A percentile compares a stretch with the other conserved stretches of the same genome.
Conservation (phyloP, 2,113 vertebrate genomes). For the Andinoacara biseriatus region DNA sequence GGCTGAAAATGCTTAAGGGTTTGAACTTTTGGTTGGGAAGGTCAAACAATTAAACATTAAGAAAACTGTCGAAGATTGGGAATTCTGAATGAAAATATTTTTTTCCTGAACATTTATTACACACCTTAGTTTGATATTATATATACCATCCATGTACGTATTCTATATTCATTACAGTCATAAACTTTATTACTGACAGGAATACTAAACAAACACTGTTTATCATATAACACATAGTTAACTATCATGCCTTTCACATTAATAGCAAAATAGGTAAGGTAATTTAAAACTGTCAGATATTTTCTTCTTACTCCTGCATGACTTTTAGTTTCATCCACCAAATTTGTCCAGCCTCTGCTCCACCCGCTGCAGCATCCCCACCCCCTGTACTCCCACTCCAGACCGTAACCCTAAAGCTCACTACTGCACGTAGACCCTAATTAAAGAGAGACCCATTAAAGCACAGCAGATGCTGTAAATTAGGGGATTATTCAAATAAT, state of each 20-base stretch:
- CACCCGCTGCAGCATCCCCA: conserved; percentile 31
- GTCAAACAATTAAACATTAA: too few species aligned
- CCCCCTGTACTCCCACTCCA: conserved; percentile 38
- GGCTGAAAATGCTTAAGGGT: too few species aligned
- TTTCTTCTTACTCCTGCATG: neutral
- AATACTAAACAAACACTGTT: too few species aligned
- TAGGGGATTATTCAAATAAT: conserved; percentile 81
- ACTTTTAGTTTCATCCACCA: conserved; percentile 10
- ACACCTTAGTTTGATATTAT: neutral
- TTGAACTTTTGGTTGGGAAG: too few species aligned
- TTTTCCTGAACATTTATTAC: neutral
- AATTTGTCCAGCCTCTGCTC: neutral
- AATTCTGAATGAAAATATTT: neutral
- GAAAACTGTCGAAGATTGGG: too few species aligned
- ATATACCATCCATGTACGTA: neutral
- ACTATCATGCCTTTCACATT: too few species aligned
- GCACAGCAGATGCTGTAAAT: conserved; percentile 80
- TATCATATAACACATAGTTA: too few species aligned
- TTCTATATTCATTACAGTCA: too few species aligned
- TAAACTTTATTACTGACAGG: too few species aligned
- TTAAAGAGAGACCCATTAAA: conserved; percentile 79
- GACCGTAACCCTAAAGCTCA: conserved; percentile 50
- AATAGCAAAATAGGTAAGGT: too few species aligned
- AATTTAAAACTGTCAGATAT: too few species aligned
- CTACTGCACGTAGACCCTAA: conserved; percentile 71